Evolutionary conservation across 2,888 invertebrate genomes (phyloP), one percentile per base, ranked within the genome.

Genomic region (Eilema griseolum): DNA sequence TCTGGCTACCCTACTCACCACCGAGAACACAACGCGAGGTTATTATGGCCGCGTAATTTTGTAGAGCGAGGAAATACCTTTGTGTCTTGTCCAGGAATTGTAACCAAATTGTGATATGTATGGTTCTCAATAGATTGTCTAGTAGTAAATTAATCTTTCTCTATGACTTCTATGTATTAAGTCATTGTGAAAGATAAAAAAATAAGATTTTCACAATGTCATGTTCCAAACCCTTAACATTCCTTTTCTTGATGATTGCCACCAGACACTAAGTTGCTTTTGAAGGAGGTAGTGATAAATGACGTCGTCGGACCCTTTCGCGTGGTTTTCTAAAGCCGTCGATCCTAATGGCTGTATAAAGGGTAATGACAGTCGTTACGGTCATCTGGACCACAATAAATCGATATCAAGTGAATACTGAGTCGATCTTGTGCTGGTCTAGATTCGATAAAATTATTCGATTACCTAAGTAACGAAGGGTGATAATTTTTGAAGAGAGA

Each of bases 281-380:
- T 24, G 24, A 59, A 59, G 24, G 24, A 59, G 23, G 23, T 61
- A 67, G 73, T 78, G 73, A 78, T 73, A 76, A 78, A 61, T 61
- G 31, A 61, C 61, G 28, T 61, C 26, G 33, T 12, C 31, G 60
- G 26, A 2, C 28, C 61, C 20, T 26, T 61, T 61, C 61, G 20
- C 10, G 28, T 12, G 31, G 26, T 59, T 61, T 61, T 61, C 28
- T 61, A 31, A 61, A 61, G 61, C 61, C 61, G 31, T 31, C 61
- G 26, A 28, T 16, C 61, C 61, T 61, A 61, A 61, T 28, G 64
- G n/a, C 67, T 52, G 31, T 62, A 24, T 24, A 68, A 67, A 66
- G 56, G 61, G 56, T 61, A 61, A 61, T 61, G 61, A n/a, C 61
- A 10, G 61, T 61, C 61, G 61, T 61, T 61, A 61, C 4, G 61